A percentile compares a stretch with the other conserved stretches of the same genome.
phyloP scores from a whole-genome alignment of 2,888 invertebrate genomes.

The Pilophorus perplexus region DNA sequence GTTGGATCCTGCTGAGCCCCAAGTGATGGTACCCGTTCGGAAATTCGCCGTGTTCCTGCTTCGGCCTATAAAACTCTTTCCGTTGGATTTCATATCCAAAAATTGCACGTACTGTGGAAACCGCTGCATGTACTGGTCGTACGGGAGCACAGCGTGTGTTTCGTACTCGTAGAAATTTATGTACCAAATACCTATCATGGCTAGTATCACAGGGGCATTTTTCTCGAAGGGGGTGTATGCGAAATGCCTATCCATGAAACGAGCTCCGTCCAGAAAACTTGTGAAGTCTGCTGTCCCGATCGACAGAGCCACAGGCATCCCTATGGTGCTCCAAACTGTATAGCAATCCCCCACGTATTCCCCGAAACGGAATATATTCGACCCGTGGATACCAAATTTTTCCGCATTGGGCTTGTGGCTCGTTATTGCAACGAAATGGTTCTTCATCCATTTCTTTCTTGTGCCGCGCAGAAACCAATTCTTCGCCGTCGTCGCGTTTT shows the following conservation, averaged over 20 bases:
- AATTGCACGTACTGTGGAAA: slow-evolving; percentile 99
- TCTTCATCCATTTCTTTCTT: slow-evolving; percentile 64
- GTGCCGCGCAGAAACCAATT: slow-evolving; percentile 85
- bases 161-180: slow-evolving; percentile 89
- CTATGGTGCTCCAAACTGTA: slow-evolving; percentile 99
- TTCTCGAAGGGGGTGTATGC: slow-evolving; percentile 62
- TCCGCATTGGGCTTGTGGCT: slow-evolving; percentile 92
- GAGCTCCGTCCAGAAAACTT: slow-evolving; percentile 82
- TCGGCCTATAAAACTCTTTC: slow-evolving; percentile 64
- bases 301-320: slow-evolving; percentile 86
- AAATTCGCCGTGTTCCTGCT: slow-evolving; percentile 60
- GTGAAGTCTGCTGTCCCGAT: slow-evolving; percentile 94
- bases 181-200: slow-evolving; percentile 89
- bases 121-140: slow-evolving; percentile 96
- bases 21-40: slow-evolving; percentile 75
- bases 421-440: slow-evolving; percentile 52
- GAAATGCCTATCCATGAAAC: slow-evolving; percentile 91
- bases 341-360: slow-evolving; percentile 82
- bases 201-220: slow-evolving; percentile 71
- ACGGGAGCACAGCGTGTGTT: slow-evolving; percentile 91
- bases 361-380: slow-evolving; percentile 78
- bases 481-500: slow-evolving; percentile 97
- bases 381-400: slow-evolving; percentile 69
- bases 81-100: slow-evolving; percentile 99
- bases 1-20: slow-evolving; percentile 98